Percentiles rank a stretch among this genome's conserved stretches.
phyloP scores from a whole-genome alignment of 2,888 invertebrate species.

The Protula sp. region DNA sequence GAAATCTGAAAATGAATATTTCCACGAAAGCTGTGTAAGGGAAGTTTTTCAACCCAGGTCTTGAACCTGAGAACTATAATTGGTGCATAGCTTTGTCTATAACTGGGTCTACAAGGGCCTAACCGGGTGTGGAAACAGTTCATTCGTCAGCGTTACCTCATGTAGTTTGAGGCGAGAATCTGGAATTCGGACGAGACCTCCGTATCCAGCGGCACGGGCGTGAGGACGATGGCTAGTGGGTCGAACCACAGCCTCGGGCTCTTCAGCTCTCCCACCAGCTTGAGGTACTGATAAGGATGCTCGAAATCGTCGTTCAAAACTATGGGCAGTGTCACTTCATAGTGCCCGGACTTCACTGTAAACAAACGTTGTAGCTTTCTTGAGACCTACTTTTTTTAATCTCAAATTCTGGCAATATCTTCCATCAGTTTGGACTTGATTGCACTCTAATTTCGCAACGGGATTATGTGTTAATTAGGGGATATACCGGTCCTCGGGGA shows the following conservation, averaged over 20 bases:
- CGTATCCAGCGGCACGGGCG: constrained; percentile 47
- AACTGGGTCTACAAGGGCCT: no score
- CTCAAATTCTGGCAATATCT: neutral
- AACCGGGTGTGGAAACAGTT: no score
- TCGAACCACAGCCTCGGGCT: constrained; percentile 48
- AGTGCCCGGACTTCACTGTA: constrained; percentile 34
- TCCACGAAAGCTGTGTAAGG: no score
- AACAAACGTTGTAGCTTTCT: no score
- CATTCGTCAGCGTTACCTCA: constrained; percentile 32
- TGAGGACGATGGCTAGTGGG: constrained; percentile 47
- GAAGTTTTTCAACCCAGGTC: no score
- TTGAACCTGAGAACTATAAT: no score
- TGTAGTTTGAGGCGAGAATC: constrained; percentile 31
- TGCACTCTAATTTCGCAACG: no score
- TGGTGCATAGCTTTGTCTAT: no score
- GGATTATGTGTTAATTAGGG: no score
- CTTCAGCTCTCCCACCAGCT: constrained; percentile 42
- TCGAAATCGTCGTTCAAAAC: constrained; percentile 41
- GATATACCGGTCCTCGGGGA: no score
- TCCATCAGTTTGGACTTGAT: no score
- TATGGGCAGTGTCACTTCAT: constrained; percentile 41
- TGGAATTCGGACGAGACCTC: constrained; percentile 40
- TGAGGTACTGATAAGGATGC: constrained; percentile 47
- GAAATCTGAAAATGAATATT: no score
- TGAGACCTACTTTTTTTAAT: neutral